phyloP scores from a whole-genome alignment of 2,113 vertebrate species.

The Dromas ardeola region DNA sequence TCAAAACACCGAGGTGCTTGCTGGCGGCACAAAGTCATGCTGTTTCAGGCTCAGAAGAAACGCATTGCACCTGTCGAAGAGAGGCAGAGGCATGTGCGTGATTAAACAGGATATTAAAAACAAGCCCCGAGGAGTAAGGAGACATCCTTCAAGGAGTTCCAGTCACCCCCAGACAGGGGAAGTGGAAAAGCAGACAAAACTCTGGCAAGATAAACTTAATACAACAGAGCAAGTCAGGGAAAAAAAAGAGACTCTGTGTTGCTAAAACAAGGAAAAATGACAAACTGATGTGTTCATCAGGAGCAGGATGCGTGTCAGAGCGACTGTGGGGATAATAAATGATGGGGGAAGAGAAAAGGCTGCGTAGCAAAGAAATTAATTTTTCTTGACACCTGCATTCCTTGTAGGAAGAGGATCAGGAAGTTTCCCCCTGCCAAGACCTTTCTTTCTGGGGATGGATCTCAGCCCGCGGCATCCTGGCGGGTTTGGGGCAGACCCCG shows the following conservation, averaged over 20 bases:
- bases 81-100: not conserved
- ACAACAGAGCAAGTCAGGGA: not conserved
- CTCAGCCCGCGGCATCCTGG: not conserved
- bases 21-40: not conserved
- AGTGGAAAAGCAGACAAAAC: conserved; percentile 23
- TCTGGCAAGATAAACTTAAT: conserved; percentile 32
- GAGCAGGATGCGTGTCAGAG: not conserved
- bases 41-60: not conserved
- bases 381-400: not conserved
- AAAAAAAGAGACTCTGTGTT: not conserved
- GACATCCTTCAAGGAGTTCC: conserved; percentile 10
- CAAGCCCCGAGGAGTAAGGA: not conserved
- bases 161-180: not conserved
- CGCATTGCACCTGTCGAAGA: conserved; percentile 1
- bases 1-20: not conserved
- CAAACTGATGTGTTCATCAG: not conserved
- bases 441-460: not conserved
- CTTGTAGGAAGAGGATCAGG: not conserved
- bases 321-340: not conserved
- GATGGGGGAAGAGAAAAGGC: not conserved
- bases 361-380: not conserved
- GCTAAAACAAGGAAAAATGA: conserved; percentile 15
- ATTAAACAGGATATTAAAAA: conserved; percentile 57
- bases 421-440: not conserved
- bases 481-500: fast-evolving